Percentiles rank a stretch among this genome's conserved stretches.
phyloP scores from a whole-genome alignment of 2,888 invertebrate species.

The Petrolisthes cinctipes region DNA sequence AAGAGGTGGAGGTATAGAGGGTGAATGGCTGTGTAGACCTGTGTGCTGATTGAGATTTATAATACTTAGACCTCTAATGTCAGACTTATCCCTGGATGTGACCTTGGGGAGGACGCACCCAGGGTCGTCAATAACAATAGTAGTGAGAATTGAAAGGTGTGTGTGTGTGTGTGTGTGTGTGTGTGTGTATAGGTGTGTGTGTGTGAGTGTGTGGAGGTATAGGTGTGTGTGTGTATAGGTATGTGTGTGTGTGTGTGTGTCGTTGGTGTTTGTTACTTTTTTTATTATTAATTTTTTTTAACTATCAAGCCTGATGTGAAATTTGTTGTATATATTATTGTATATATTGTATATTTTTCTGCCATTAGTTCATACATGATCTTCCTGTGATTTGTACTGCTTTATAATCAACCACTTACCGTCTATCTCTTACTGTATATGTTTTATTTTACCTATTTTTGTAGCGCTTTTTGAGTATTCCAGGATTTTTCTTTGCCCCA shows the following conservation, averaged over 20 bases:
- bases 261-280: no score
- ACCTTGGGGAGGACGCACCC: neutral
- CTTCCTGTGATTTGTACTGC: no score
- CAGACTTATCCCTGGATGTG: neutral
- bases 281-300: no score
- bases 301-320: no score
- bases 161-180: neutral
- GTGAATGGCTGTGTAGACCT: neutral
- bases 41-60: conserved; percentile 12
- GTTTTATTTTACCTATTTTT: no score
- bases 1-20: neutral
- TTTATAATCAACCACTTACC: no score
- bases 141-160: neutral
- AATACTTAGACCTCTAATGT: neutral
- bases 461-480: no score
- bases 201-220: neutral
- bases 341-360: no score
- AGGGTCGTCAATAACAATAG: neutral
- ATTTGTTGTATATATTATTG: no score
- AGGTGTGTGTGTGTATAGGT: neutral
- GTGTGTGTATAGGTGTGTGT: neutral
- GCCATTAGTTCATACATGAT: no score
- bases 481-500: no score
- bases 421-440: no score
- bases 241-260: neutral